A percentile compares a stretch with the other conserved stretches of the same genome.
Evolutionary conservation across 2,888 invertebrate genomes (phyloP).

Genomic region (Chalcosyrphus nemorum): DNA sequence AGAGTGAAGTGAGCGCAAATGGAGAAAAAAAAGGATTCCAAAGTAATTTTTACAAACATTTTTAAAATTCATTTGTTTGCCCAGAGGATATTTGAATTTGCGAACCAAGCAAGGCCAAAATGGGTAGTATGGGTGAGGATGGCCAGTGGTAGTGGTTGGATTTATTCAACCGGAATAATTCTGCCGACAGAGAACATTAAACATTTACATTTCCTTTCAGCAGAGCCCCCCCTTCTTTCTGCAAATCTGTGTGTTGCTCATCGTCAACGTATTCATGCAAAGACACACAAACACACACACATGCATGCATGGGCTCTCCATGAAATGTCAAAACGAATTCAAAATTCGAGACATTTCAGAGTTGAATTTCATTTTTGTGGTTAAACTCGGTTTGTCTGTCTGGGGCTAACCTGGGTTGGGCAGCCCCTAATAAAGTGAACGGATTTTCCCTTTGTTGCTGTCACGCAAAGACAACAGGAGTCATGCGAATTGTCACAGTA

Average conservation of each 20-base stretch:
- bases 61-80: slow-evolving; percentile 73
- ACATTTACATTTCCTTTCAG: slow-evolving; percentile 73
- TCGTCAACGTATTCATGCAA: neutral
- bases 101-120: slow-evolving; percentile 35
- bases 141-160: slow-evolving; percentile 50
- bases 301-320: slow-evolving; percentile 3
- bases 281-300: neutral
- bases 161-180: slow-evolving; percentile 73
- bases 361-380: slow-evolving; percentile 69
- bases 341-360: slow-evolving; percentile 69
- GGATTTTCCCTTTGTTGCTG: slow-evolving; percentile 59
- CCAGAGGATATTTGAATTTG: slow-evolving; percentile 72
- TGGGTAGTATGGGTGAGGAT: neutral
- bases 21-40: slow-evolving; percentile 40
- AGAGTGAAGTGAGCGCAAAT: slow-evolving; percentile 6
- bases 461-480: slow-evolving; percentile 52
- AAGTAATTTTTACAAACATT: slow-evolving; percentile 72
- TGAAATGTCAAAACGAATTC: slow-evolving; percentile 70
- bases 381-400: slow-evolving; percentile 66
- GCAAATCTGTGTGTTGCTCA: neutral
- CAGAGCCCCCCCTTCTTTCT: slow-evolving; percentile 4
- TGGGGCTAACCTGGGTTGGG: slow-evolving; percentile 29
- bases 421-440: slow-evolving; percentile 49
- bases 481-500: slow-evolving; percentile 32
- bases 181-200: slow-evolving; percentile 72